Conservation (phyloP, 1,140 invertebrate genomes). For the Heliconius congener region DNA sequence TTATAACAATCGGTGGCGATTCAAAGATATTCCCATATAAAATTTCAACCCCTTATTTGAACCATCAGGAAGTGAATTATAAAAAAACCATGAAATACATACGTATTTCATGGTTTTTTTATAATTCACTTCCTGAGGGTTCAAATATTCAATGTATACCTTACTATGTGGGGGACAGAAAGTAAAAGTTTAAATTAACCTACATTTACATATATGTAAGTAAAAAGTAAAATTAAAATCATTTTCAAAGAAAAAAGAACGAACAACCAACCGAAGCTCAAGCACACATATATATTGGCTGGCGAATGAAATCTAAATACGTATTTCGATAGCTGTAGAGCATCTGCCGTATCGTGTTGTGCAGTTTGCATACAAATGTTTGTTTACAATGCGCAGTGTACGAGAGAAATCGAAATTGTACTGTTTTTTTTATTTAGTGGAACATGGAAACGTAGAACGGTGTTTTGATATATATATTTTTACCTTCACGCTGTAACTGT, state of each 20-base stretch:
- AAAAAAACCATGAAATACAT: no score
- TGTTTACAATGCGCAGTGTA: background rate
- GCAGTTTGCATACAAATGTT: constrained; percentile 12
- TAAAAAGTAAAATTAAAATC: background rate
- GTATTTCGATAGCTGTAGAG: constrained; percentile 7
- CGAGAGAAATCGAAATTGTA: background rate
- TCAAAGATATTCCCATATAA: no score
- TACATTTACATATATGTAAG: background rate
- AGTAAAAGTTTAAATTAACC: no score
- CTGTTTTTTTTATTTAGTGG: background rate
- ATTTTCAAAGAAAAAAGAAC: background rate
- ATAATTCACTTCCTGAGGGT: no score
- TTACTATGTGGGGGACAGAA: no score
- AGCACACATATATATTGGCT: background rate
- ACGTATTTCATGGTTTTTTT: no score
- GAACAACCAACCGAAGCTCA: background rate
- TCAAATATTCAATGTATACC: no score
- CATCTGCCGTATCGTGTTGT: constrained; percentile 12
- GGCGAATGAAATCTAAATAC: constrained; percentile 14
- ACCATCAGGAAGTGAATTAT: no score
- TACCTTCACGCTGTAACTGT: background rate
- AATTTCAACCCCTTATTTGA: no score
- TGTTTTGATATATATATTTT: background rate
- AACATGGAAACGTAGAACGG: background rate
- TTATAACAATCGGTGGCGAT: no score